Conservation (phyloP, 1,140 invertebrate genomes). For the Trichonephila inaurata region DNA sequence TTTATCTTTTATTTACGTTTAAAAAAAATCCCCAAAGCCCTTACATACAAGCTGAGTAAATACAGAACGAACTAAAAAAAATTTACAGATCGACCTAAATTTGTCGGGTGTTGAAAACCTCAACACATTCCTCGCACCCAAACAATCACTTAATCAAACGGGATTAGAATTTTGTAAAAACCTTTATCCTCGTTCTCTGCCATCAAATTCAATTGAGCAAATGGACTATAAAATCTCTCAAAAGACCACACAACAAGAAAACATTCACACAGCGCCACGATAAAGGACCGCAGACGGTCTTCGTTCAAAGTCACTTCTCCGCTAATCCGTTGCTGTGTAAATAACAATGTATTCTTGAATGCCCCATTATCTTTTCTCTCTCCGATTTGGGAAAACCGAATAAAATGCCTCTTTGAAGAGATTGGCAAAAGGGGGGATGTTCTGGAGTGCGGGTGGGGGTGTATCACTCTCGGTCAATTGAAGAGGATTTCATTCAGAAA, state of each 20-base stretch:
- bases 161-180: not conserved
- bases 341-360: conserved; percentile 22
- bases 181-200: not conserved
- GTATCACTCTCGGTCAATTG: conserved; percentile 21
- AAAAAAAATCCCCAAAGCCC: too few species aligned
- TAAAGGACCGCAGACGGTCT: not conserved
- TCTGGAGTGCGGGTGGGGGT: not conserved
- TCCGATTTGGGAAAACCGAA: not conserved
- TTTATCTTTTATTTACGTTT: too few species aligned
- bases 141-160: not conserved
- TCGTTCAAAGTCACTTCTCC: not conserved
- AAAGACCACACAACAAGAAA: not conserved
- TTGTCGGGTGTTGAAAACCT: too few species aligned
- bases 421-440: not conserved
- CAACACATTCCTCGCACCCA: not conserved
- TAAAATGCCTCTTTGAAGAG: not conserved
- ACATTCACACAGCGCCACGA: not conserved
- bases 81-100: too few species aligned
- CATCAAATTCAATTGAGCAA: conserved; percentile 17
- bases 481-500: conserved; percentile 60
- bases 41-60: too few species aligned
- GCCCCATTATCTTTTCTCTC: conserved; percentile 10
- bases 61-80: too few species aligned
- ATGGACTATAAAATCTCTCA: conserved; percentile 10
- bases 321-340: conserved; percentile 30